Evolutionary conservation across 2,888 invertebrate species (phyloP), one percentile per base, ranked within the genome.

Genomic region (Cyclophora albipunctata): DNA sequence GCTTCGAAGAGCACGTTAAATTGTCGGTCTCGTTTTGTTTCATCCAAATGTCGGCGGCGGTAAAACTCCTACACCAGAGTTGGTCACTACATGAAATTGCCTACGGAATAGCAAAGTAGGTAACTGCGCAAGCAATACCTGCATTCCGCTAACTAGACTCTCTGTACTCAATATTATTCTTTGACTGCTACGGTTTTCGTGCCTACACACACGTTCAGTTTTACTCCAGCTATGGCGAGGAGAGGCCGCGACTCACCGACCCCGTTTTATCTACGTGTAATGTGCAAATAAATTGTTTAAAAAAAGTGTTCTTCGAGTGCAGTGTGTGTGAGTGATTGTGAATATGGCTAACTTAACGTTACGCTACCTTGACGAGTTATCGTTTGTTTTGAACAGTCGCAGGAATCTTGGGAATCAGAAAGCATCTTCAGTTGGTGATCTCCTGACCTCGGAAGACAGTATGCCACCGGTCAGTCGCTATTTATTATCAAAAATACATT

Each of bases 361-460:
- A 50, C 72, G 87, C 43, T 89, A 89, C 78, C 81, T 89, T 81
- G 89, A 89, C 73, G 89, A 89, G 75, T 65, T 89, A 59, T 88
- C 88, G 35, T 87, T 78, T 63, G 89, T 89, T 54, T 65, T 89
- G 75, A 87, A 86, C 57, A 83, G 77, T 63, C 71, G 89, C 62
- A 73, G 77, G 63, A 83, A 84, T 50, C 64, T 88, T 53, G 73
- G 85, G 51, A 78, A 61, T 49, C 86, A 87, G 64, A 84, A 80
- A 64, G 88, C 89, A 73, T 88, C 86, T 53, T 89, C 89, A 7
- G 89, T 89, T 2, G 89, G 89, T 2, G 87, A 88, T 65, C 83
- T 89, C 46, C 75, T 89, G 2, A 87, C 80, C 49, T 72, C 88
- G 45, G 87, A 86, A 35, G 88, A 88, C 45, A 87, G 84, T 52